Percentiles rank a stretch among this genome's conserved stretches.
Conservation (phyloP, 2,113 vertebrate genomes). For the Ictalurus furcatus region DNA sequence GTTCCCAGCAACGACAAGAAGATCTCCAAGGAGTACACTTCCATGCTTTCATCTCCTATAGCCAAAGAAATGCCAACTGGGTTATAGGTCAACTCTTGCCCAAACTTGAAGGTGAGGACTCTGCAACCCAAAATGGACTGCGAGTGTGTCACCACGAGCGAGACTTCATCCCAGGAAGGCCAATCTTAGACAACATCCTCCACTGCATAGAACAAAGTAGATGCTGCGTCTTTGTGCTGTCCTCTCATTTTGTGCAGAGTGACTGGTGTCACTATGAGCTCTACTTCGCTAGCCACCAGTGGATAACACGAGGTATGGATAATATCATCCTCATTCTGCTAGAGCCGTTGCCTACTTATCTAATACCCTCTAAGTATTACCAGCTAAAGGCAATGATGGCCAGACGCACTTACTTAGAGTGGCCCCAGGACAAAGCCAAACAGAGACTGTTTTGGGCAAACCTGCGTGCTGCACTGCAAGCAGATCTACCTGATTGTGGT, state of each 20-base stretch:
- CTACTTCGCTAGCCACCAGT: constrained; percentile 88
- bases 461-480: constrained; percentile 76
- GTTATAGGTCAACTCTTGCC: constrained; percentile 79
- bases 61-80: constrained; percentile 80
- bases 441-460: constrained; percentile 85
- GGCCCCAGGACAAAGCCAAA: constrained; percentile 84
- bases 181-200: constrained; percentile 88
- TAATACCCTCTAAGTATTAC: constrained; percentile 83
- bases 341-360: constrained; percentile 80
- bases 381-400: constrained; percentile 85
- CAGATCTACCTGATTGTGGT: constrained; percentile 56
- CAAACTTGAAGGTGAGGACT: constrained; percentile 74
- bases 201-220: constrained; percentile 84
- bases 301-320: constrained; percentile 69
- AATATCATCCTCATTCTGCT: constrained; percentile 84
- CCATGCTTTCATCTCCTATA: constrained; percentile 91
- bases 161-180: constrained; percentile 83
- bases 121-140: constrained; percentile 52
- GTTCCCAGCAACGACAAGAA: constrained; percentile 36
- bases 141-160: constrained; percentile 83
- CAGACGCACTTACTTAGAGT: constrained; percentile 83
- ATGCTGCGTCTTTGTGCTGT: constrained; percentile 85
- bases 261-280: constrained; percentile 96
- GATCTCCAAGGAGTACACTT: constrained; percentile 68
- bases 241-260: constrained; percentile 87